Conservation (phyloP, 2,797 vertebrate genomes). For the Pseudomugil gertrudae region DNA sequence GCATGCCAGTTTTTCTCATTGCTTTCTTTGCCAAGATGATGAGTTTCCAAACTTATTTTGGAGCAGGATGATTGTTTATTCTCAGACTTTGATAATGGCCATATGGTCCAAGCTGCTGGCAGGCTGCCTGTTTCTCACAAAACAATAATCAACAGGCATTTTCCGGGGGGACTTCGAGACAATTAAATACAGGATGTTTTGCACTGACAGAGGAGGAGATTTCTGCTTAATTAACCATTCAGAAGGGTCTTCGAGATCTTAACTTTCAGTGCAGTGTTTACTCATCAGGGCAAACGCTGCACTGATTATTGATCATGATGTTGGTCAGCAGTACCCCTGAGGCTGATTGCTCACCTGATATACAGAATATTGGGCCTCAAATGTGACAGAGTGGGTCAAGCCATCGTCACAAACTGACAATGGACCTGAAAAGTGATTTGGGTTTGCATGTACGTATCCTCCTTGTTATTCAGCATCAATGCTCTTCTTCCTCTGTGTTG, state of each 20-base stretch:
- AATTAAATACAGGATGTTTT: neutral
- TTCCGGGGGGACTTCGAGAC: neutral
- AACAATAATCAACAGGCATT: neutral
- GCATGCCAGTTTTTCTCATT: neutral
- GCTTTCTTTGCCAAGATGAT: slow-evolving; percentile 2
- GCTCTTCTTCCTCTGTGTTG: slow-evolving; percentile 2
- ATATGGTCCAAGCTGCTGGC: neutral
- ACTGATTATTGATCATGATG: neutral
- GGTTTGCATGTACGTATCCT: slow-evolving; percentile 9
- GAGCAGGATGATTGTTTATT: neutral
- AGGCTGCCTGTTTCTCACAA: neutral
- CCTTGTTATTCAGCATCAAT: slow-evolving; percentile 31
- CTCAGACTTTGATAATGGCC: neutral
- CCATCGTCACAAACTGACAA: slow-evolving; percentile 1
- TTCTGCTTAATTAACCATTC: neutral
- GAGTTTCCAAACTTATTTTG: neutral
- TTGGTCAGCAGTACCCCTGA: neutral
- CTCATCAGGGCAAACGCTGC: neutral
- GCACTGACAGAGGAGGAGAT: neutral
- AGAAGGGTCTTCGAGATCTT: neutral
- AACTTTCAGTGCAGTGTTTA: slow-evolving; percentile 16
- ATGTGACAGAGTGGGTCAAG: slow-evolving; percentile 7
- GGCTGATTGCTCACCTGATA: neutral
- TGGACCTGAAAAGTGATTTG: slow-evolving; percentile 11
- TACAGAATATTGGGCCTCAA: slow-evolving; percentile 1